Percentiles rank a stretch among this genome's conserved stretches.
phyloP scores from a whole-genome alignment of 2,888 invertebrate species.

The Caenorhabditis sp. region DNA sequence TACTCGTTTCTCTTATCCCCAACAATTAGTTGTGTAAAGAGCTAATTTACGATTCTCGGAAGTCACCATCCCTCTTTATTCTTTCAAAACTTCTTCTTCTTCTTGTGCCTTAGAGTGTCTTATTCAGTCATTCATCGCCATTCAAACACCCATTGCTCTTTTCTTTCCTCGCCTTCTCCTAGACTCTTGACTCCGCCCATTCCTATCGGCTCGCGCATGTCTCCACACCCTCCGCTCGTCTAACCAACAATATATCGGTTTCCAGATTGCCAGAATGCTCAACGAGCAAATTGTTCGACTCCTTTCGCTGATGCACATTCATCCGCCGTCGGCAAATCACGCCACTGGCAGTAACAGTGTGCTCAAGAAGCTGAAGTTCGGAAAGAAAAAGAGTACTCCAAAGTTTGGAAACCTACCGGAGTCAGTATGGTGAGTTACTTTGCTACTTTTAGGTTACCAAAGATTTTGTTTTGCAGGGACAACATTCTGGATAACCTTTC shows the following conservation, averaged over 20 bases:
- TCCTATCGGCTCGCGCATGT: constrained; percentile 47
- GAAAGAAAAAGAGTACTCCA: constrained; percentile 53
- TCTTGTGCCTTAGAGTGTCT: constrained; percentile 29
- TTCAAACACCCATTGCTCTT: constrained; percentile 22
- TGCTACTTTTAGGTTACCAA: not conserved
- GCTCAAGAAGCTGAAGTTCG: constrained; percentile 50
- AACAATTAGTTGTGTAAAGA: constrained; percentile 52
- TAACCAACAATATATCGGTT: constrained; percentile 27
- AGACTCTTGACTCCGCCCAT: constrained; percentile 50
- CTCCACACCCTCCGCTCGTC: not conserved
- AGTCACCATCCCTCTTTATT: constrained; percentile 24
- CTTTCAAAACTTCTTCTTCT: constrained; percentile 28
- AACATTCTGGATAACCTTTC: constrained; percentile 67
- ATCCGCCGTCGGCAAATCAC: constrained; percentile 47
- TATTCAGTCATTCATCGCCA: constrained; percentile 56
- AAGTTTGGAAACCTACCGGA: constrained; percentile 63
- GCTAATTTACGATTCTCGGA: constrained; percentile 60
- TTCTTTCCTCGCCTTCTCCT: constrained; percentile 5
- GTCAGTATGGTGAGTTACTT: constrained; percentile 55
- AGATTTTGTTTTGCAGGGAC: constrained; percentile 51
- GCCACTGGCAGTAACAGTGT: constrained; percentile 26
- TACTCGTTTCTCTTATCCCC: constrained; percentile 14
- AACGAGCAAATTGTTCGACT: constrained; percentile 64
- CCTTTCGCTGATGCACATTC: constrained; percentile 63
- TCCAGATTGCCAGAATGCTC: constrained; percentile 63